Evolutionary conservation across 1,140 invertebrate genomes (phyloP).

Genomic region (Batillaria attramentaria): DNA sequence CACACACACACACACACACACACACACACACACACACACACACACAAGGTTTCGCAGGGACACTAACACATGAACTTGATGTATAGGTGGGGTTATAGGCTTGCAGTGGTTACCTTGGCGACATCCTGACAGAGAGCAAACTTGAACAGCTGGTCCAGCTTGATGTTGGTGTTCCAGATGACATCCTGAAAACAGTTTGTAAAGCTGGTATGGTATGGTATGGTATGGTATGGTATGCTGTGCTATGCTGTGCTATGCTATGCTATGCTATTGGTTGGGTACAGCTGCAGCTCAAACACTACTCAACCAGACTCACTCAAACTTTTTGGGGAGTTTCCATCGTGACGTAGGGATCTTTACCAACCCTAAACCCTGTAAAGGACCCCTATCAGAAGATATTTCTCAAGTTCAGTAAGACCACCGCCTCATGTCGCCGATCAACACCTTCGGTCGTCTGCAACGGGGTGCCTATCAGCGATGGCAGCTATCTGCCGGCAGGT

Average conservation of each 20-base stretch:
- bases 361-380: too few species aligned
- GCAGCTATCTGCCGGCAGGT: background rate
- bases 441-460: background rate
- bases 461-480: background rate
- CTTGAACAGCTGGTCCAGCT: conserved; percentile 93
- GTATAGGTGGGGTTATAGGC: too few species aligned
- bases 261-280: background rate
- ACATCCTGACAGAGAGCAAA: conserved; percentile 96
- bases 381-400: too few species aligned
- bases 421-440: background rate
- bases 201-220: background rate
- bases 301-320: background rate
- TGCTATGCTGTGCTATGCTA: too few species aligned
- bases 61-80: conserved; percentile 1
- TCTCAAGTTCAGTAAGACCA: too few species aligned
- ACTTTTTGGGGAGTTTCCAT: background rate
- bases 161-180: conserved; percentile 92
- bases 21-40: conserved; percentile 21
- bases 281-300: background rate
- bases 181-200: conserved; percentile 87
- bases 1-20: conserved; percentile 14
- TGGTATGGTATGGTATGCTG: too few species aligned
- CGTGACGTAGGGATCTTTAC: too few species aligned
- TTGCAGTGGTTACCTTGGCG: conserved; percentile 83
- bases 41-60: background rate